phyloP scores from a whole-genome alignment of 2,888 invertebrate species.

The Acanthococcus lagerstroemiae region DNA sequence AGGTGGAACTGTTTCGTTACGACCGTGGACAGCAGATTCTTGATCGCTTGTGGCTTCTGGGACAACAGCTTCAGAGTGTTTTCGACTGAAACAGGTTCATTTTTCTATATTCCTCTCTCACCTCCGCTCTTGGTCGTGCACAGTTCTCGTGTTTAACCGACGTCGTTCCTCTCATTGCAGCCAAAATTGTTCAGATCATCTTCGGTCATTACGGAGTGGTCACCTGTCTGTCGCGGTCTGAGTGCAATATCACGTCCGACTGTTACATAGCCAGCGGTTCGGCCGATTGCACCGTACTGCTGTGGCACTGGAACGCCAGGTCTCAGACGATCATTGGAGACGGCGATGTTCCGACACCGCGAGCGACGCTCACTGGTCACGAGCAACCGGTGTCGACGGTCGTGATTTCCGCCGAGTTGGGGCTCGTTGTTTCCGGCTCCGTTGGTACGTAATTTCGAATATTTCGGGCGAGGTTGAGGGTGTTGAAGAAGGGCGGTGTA shows the following conservation, averaged over 20 bases:
- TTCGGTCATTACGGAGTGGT: constrained; percentile 99
- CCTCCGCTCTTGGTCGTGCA: not conserved
- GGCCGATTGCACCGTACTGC: constrained; percentile 91
- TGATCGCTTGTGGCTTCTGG: constrained; percentile 98
- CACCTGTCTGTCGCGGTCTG: constrained; percentile 92
- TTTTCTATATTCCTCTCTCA: no score
- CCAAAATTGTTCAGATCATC: constrained; percentile 94
- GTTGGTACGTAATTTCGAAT: constrained; percentile 37
- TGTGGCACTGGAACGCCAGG: constrained; percentile 99
- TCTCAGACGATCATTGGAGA: constrained; percentile 96
- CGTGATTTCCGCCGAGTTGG: constrained; percentile 94
- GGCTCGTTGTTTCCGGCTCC: constrained; percentile 92
- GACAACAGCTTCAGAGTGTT: constrained; percentile 98
- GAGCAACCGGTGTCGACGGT: constrained; percentile 92
- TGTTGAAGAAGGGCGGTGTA: no score
- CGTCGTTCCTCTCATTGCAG: constrained; percentile 44
- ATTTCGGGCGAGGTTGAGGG: not conserved
- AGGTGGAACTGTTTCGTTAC: constrained; percentile 93
- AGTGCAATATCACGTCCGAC: constrained; percentile 97
- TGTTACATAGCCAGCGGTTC: constrained; percentile 98
- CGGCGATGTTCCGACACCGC: constrained; percentile 87
- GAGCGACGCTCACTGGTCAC: constrained; percentile 94
- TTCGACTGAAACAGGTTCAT: constrained; percentile 92
- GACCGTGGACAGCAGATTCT: constrained; percentile 91
- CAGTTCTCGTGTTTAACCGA: not conserved